Conservation (phyloP, 1,140 invertebrate genomes). For the Drosophila subobscura region DNA sequence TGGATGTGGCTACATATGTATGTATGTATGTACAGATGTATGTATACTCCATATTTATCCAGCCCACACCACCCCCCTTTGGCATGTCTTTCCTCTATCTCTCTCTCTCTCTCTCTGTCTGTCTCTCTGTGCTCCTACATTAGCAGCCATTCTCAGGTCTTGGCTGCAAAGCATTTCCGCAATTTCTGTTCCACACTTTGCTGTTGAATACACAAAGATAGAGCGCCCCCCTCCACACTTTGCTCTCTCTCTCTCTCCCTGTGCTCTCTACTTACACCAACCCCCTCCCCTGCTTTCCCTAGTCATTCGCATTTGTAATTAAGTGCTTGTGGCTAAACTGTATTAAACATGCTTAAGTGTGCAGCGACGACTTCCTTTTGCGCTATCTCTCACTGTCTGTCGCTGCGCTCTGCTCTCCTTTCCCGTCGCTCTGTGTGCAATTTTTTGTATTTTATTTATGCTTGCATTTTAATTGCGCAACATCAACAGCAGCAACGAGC, state of each 20-base stretch:
- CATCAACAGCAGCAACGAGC: conserved; percentile 7
- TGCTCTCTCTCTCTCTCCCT: neutral
- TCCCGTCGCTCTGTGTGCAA: conserved; percentile 23
- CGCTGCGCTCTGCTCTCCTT: conserved; percentile 19
- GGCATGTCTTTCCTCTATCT: no score
- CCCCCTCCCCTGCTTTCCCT: conserved; percentile 8
- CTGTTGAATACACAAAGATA: neutral
- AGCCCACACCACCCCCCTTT: conserved; percentile 1
- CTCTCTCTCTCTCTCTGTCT: no score
- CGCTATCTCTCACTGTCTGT: conserved; percentile 1
- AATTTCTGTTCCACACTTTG: conserved; percentile 52
- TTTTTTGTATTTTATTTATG: conserved; percentile 25
- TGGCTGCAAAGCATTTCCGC: conserved; percentile 42
- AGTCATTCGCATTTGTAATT: conserved; percentile 73
- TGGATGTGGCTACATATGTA: neutral
- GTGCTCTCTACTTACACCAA: neutral
- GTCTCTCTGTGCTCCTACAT: conserved; percentile 2
- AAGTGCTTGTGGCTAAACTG: conserved; percentile 83
- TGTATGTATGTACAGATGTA: no score
- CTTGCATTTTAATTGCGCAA: conserved; percentile 70
- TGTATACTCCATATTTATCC: neutral
- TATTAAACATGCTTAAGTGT: conserved; percentile 83
- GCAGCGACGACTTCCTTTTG: conserved; percentile 67
- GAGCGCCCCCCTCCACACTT: neutral
- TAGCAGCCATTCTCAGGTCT: conserved; percentile 24